phyloP scores from a whole-genome alignment of 2,888 invertebrate genomes.

The Orchestes rusci region DNA sequence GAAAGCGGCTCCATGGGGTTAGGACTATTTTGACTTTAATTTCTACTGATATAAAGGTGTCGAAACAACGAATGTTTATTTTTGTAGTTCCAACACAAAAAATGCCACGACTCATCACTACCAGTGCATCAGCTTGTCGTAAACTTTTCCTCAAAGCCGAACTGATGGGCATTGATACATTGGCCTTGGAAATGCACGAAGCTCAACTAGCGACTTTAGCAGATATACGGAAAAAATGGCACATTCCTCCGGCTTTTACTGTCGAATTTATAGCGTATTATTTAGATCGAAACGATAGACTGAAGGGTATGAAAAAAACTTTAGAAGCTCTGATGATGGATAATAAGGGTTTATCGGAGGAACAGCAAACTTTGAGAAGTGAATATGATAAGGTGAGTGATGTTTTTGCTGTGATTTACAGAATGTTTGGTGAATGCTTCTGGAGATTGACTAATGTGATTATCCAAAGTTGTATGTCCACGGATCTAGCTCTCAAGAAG shows the following conservation, averaged over 20 bases:
- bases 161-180: slow-evolving; percentile 83
- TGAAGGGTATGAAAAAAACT: slow-evolving; percentile 69
- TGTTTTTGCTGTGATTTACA: no score
- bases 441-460: no score
- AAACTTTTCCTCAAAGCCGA: slow-evolving; percentile 78
- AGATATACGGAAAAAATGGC: slow-evolving; percentile 89
- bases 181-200: slow-evolving; percentile 74
- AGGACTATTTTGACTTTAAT: no score
- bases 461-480: no score
- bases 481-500: no score
- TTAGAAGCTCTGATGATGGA: slow-evolving; percentile 67
- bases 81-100: slow-evolving; percentile 84
- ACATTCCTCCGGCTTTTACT: slow-evolving; percentile 88
- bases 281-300: slow-evolving; percentile 77
- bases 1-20: slow-evolving; percentile 81
- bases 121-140: slow-evolving; percentile 82
- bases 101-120: slow-evolving; percentile 84
- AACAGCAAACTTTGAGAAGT: slow-evolving; percentile 66
- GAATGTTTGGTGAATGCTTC: no score
- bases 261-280: slow-evolving; percentile 94
- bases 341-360: slow-evolving; percentile 66
- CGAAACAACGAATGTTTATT: no score
- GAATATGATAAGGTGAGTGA: slow-evolving; percentile 67
- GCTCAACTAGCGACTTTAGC: slow-evolving; percentile 72
- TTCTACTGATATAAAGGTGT: no score